A percentile compares a stretch with the other conserved stretches of the same genome.
These are phyloP conservation scores for Acrossocheilus wenchowensis DNA, from an alignment of 2,797 vertebrate genomes.

Conservation along the genomic window DNA sequence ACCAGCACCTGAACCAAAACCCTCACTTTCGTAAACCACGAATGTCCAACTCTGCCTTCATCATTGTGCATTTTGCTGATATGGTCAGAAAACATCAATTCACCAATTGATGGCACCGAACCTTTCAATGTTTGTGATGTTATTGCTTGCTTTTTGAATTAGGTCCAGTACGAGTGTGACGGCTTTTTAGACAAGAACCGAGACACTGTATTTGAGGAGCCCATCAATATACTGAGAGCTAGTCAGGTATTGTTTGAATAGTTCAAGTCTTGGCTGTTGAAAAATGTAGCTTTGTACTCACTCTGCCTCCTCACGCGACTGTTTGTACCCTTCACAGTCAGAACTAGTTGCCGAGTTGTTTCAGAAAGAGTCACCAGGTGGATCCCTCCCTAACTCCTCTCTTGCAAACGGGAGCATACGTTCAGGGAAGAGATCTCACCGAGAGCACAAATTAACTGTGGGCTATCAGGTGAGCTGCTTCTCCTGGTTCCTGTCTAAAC, in stretches of 20 bases:
- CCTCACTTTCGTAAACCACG: conserved; percentile 80
- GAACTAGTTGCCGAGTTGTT: conserved; percentile 83
- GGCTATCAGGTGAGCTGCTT: conserved; percentile 78
- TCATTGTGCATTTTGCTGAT: conserved; percentile 82
- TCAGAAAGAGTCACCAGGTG: conserved; percentile 69
- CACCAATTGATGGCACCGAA: neutral
- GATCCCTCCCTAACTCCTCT: conserved; percentile 45
- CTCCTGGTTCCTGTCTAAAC: neutral
- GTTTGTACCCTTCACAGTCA: conserved; percentile 68
- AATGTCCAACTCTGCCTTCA: conserved; percentile 76
- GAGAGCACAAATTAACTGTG: conserved; percentile 79
- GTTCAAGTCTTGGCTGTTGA: neutral
- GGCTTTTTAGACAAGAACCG: conserved; percentile 83
- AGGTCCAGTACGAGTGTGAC: conserved; percentile 82
- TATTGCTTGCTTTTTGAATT: conserved; percentile 22
- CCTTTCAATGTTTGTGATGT: neutral
- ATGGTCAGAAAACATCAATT: conserved; percentile 66
- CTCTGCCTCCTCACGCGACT: neutral
- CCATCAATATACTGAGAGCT: conserved; percentile 82
- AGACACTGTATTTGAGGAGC: conserved; percentile 82
- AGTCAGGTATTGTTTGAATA: conserved; percentile 76
- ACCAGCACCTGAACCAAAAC: conserved; percentile 75
- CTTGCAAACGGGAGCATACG: conserved; percentile 69
- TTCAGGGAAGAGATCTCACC: conserved; percentile 72
- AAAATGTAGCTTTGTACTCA: neutral